Base-by-base conservation (phyloP, 2,888 invertebrate genomes). In the Orthosia cruda region DNA sequence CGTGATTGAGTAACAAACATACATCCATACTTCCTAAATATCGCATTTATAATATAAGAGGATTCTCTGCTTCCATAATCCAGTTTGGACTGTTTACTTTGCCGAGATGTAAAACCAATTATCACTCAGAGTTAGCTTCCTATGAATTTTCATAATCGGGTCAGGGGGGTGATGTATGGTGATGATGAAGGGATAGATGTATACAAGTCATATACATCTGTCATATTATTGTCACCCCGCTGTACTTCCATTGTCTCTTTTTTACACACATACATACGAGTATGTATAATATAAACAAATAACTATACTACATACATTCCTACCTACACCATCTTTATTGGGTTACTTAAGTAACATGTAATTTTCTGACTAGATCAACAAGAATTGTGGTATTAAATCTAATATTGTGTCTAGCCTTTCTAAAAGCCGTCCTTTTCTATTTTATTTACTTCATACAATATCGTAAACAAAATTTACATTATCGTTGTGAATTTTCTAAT, bases 401-500 rank as follows among this genome's bases (percentile, higher is more conserved):
- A 50, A 66, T 23, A 3, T 67, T 52, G 26, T 47, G 47, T 55
- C 15, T 12, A 71, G 32, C 20, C 15, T 49, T 40, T 71, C 32
- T 3, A 49, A 49, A 45, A 18, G 2, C 15, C 18, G 23, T 50
- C 32, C 11, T 71, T 16, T 18, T n/a, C 20, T 20, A 47, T 62
- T 12, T 16, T 4, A 15, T n/a, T 12, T 54, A 16, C 4, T 45
- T 4, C 23, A 45, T 20, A 40, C 18, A 18, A 26, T 47, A 23
- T 26, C 26, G 20, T 47, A 23, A 50, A 58, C 5, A 9, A 9
- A 23, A 45, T 50, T 55, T 26, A 52, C 40, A 40, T 9, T 55
- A 50, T n/a, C 45, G 47, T 23, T 52, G 55, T 45, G 3, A 16
- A 45, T 50, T 32, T 72, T 80, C 55, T 65, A 65, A 23, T 65